These are phyloP conservation scores for Bedellia somnulentella DNA, from an alignment of 2,888 invertebrate species.

Conservation along the genomic window DNA sequence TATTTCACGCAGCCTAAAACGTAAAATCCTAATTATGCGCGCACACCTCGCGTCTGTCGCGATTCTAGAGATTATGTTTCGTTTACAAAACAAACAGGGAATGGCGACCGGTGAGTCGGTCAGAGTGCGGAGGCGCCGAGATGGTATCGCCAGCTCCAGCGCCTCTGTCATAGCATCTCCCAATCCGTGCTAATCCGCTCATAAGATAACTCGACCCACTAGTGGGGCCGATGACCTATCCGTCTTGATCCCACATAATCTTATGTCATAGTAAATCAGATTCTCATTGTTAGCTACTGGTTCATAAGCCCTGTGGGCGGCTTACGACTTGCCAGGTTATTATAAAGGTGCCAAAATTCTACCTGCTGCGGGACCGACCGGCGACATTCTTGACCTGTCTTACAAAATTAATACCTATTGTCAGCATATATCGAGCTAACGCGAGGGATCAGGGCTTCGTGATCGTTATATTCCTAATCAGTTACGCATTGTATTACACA, in stretches of 20 bases:
- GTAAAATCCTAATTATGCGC: slow-evolving; percentile 41
- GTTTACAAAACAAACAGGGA: slow-evolving; percentile 29
- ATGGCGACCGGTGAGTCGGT: slow-evolving; percentile 15
- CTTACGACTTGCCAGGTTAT: slow-evolving; percentile 57
- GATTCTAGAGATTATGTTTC: too few relatives aligned
- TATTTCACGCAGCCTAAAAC: slow-evolving; percentile 43
- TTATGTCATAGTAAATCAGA: slow-evolving; percentile 45
- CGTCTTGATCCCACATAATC: slow-evolving; percentile 36
- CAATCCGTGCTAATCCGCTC: neutral
- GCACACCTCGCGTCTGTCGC: slow-evolving; percentile 26
- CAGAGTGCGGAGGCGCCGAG: slow-evolving; percentile 29
- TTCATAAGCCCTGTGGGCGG: slow-evolving; percentile 56
- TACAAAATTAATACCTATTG: slow-evolving; percentile 55
- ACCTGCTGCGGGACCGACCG: slow-evolving; percentile 40
- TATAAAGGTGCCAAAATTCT: slow-evolving; percentile 56
- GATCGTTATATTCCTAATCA: slow-evolving; percentile 5
- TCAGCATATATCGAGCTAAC: slow-evolving; percentile 22
- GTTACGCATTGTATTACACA: slow-evolving; percentile 2
- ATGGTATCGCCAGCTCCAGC: slow-evolving; percentile 26
- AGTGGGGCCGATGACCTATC: slow-evolving; percentile 54
- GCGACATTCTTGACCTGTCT: slow-evolving; percentile 50
- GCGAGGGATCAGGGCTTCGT: slow-evolving; percentile 6
- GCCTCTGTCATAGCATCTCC: slow-evolving; percentile 16
- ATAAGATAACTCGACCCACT: too few relatives aligned
- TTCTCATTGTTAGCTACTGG: slow-evolving; percentile 55